Base-by-base conservation (phyloP, 2,888 invertebrate species). In the Volucella bombylans region DNA sequence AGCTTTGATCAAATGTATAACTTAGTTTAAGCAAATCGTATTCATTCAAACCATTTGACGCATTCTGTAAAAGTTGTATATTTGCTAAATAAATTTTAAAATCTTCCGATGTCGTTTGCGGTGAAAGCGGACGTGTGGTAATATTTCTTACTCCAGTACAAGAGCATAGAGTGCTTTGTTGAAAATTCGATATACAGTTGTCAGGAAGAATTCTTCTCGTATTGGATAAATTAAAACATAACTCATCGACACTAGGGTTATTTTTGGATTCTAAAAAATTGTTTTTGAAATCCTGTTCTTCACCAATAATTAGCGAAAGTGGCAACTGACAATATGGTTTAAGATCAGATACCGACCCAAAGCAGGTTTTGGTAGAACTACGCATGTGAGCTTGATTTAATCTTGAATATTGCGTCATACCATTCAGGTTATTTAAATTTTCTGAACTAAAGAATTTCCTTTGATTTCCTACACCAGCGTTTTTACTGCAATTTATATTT, bases 61-160 rank as follows among this genome's bases (percentile, higher is more conserved):
- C 95, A 86, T 94, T 95, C 87, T 95, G 95, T 8, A 95, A 89
- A 89, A 95, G 94, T 88, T 95, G 95, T 90, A 95, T 94, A 88
- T 95, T 95, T 23, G 95, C 95, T 86, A 95, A 90, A 89, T 95
- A 95, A 78, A 94, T 90, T 88, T 95, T 93, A 86, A 95, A 95
- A 88, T 95, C 95, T 89, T 95, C 95, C 0, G 94, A 94, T 0
- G 94, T 94, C 31, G 93, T 94, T 86, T 94, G 94, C 0, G 94
- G 94, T 47, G 95, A 95, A 0, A 95, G 88, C 0, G 95, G 93
- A 82, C 95, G 94, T 0, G 95, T 94, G 0, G 94, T 94, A 14
- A 94, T 93, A 89, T 94, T 93, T 88, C 94, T 90, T 31, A 91
- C 88, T n/a, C 89, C 89, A 1, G 89, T 88, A 59, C 90, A 93